phyloP scores from a whole-genome alignment of 2,113 vertebrate genomes.

The Thymallus thymallus region DNA sequence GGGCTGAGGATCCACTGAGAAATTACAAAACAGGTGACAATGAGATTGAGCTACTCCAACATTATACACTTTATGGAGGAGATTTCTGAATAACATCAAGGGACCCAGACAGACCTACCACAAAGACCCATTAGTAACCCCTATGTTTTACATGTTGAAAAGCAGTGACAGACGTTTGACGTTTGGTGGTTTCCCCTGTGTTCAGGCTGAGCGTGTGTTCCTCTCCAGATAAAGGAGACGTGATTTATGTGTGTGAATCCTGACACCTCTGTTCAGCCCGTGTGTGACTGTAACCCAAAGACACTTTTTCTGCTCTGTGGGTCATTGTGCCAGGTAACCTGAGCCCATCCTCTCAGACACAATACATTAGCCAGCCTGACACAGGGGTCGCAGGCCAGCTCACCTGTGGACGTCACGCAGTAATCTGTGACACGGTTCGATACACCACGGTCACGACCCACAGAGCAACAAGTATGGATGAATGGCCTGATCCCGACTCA shows the following conservation, averaged over 20 bases:
- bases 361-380: slow-evolving; percentile 54
- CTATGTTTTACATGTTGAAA: background rate
- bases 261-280: slow-evolving; percentile 37
- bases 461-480: slow-evolving; percentile 57
- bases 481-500: slow-evolving; percentile 31
- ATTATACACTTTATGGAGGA: slow-evolving; percentile 15
- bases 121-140: background rate
- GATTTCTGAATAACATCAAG: background rate
- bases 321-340: slow-evolving; percentile 72
- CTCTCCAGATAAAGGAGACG: background rate
- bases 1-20: slow-evolving; percentile 39
- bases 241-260: slow-evolving; percentile 56
- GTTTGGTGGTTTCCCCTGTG: background rate
- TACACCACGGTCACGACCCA: slow-evolving; percentile 65
- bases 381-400: slow-evolving; percentile 63
- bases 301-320: slow-evolving; percentile 71
- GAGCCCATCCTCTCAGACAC: slow-evolving; percentile 66
- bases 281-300: slow-evolving; percentile 58
- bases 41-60: background rate
- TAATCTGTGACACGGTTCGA: slow-evolving; percentile 67
- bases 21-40: slow-evolving; percentile 36
- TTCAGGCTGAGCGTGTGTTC: background rate
- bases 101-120: background rate
- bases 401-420: slow-evolving; percentile 73
- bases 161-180: background rate